A percentile compares a stretch with the other conserved stretches of the same genome.
Evolutionary conservation across 2,113 vertebrate species (phyloP).

Genomic region (Rhea americana): DNA sequence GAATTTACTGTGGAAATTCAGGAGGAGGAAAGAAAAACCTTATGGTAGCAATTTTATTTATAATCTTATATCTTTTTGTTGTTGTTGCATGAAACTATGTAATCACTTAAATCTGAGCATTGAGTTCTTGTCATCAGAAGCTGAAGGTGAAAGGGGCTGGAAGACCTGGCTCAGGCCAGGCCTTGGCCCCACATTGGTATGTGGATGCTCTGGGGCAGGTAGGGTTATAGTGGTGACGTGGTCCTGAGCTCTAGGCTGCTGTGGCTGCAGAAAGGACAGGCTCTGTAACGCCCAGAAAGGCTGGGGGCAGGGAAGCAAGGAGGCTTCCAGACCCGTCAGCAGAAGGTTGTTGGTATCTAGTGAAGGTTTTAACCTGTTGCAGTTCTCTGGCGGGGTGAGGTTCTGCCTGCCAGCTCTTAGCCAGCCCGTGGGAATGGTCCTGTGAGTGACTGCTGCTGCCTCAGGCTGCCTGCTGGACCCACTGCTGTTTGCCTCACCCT

Average conservation of each 20-base stretch:
- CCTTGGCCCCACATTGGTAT: not conserved
- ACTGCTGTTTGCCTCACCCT: not conserved
- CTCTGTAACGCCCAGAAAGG: not conserved
- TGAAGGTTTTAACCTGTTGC: not conserved
- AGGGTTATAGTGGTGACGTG: not conserved
- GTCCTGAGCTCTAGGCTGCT: not conserved
- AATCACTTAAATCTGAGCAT: not conserved
- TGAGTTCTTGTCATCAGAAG: not conserved
- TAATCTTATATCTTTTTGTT: not conserved
- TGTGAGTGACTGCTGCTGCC: not conserved
- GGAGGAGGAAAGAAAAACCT: not conserved
- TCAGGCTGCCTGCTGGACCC: not conserved
- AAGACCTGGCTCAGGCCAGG: rapidly evolving
- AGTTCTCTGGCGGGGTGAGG: no score
- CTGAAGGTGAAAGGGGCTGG: not conserved
- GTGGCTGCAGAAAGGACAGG: not conserved
- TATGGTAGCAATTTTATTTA: not conserved
- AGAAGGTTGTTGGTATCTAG: not conserved
- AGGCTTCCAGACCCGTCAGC: not conserved
- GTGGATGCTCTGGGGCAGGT: not conserved
- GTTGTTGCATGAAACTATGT: not conserved
- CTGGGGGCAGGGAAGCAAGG: not conserved
- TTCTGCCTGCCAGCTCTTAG: no score
- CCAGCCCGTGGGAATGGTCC: no score
- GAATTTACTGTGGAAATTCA: not conserved